Base-by-base conservation (phyloP, 2,797 vertebrate genomes). In the Pseudomugil tenellus region DNA sequence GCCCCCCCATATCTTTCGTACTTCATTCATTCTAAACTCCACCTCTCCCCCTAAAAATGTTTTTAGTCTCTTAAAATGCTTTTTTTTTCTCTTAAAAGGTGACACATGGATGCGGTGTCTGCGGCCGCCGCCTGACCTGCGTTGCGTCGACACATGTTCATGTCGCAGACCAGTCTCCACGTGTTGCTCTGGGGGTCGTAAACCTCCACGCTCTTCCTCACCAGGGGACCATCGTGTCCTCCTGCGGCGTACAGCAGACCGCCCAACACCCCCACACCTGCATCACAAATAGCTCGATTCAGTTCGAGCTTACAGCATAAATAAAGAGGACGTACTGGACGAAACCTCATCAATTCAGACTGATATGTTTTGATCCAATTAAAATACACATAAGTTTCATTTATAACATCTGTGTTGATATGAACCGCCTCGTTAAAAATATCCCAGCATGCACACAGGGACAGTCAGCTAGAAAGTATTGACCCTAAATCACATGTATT, bases 131-230 rank as follows among this genome's bases (percentile, higher is more conserved):
- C 53, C 92, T 89, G 80, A 98, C 97, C 97, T 94, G 97, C 97
- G 1, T 99, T 99, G 69, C 97, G 92, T 46, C 97, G 91, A 63
- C 97, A 99, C 97, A 99, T 98, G 87, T 99, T 98, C 97, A 99
- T 99, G 89, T 99, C 97, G 26, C 95, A 96, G 70, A 97, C 97
- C 86, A 96, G 96, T 35, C 94, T 96, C 97, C 97, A 99, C 41
- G 83, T 89, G 90, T 97, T 97, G 92, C 89, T 94, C 64, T 93
- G 93, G 0, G 96, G 94, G 74, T 98, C 96, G 0, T 95, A 99
- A 70, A 98, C 96, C 75, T 99, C 97, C 1, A 98, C 97, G 0
- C 97, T 98, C 91, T 98, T 99, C 89, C 97, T 96, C 72, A 99
- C 97, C 86, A 99, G 91, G 58, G 97, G 97, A 2, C 97, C 97